Conservation (phyloP, 2,797 vertebrate species). For the Molossus alvarezi region DNA sequence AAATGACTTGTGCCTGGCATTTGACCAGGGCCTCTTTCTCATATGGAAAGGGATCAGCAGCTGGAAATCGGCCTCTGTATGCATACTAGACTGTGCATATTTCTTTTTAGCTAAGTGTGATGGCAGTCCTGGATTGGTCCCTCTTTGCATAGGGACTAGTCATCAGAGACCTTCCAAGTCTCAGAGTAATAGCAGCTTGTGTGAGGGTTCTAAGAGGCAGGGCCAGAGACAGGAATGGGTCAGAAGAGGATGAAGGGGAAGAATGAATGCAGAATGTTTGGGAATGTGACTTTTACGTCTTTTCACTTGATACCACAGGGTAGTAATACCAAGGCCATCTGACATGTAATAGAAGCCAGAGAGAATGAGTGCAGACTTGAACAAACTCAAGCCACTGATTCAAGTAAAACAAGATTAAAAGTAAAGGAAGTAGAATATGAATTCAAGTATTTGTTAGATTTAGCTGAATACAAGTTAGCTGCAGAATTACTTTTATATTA, state of each 20-base stretch:
- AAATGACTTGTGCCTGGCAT: slow-evolving; percentile 71
- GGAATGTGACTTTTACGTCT: slow-evolving; percentile 62
- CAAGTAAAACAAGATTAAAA: slow-evolving; percentile 66
- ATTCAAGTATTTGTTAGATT: slow-evolving; percentile 60
- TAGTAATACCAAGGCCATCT: slow-evolving; percentile 38
- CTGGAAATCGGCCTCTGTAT: slow-evolving; percentile 37
- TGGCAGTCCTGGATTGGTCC: slow-evolving; percentile 48
- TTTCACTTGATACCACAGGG: slow-evolving; percentile 37
- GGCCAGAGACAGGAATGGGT: not conserved
- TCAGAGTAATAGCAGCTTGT: slow-evolving; percentile 42
- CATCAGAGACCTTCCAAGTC: slow-evolving; percentile 54
- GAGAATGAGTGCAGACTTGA: slow-evolving; percentile 27
- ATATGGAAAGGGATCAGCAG: slow-evolving; percentile 55
- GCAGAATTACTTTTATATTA: slow-evolving; percentile 53
- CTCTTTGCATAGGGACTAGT: slow-evolving; percentile 41
- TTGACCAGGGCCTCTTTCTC: slow-evolving; percentile 55
- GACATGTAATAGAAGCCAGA: slow-evolving; percentile 14
- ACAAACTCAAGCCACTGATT: slow-evolving; percentile 4
- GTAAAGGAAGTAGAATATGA: slow-evolving; percentile 24
- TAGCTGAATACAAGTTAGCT: slow-evolving; percentile 47
- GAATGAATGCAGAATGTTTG: slow-evolving; percentile 36
- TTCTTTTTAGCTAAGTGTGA: slow-evolving; percentile 36
- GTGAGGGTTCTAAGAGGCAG: not conserved
- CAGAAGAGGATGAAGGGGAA: slow-evolving; percentile 8
- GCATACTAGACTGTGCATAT: slow-evolving; percentile 50